These are phyloP conservation scores for Heliconius erato DNA, from an alignment of 2,888 invertebrate genomes.

Conservation along the genomic window DNA sequence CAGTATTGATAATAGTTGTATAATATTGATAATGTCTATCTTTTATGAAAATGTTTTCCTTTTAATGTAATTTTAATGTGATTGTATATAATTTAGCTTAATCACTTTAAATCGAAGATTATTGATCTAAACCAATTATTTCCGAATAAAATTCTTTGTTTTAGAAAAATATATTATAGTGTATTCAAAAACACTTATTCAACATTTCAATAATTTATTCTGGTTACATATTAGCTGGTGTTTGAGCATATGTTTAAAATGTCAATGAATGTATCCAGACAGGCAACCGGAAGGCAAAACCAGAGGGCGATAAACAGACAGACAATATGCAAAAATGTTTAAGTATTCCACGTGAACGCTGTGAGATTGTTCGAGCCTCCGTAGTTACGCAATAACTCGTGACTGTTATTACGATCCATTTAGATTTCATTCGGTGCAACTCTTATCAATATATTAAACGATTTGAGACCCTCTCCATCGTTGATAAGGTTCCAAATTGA, in stretches of 20 bases:
- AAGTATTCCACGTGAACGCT: constrained; percentile 68
- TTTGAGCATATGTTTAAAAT: constrained; percentile 31
- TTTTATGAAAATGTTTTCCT: not conserved
- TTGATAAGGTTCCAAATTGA: constrained; percentile 59
- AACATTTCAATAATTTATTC: not conserved
- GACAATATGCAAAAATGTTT: constrained; percentile 58
- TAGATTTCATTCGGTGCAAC: constrained; percentile 70
- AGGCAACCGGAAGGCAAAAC: constrained; percentile 55
- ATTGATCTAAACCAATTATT: not conserved
- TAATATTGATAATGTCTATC: not conserved
- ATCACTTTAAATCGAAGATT: not conserved
- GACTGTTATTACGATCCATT: constrained; percentile 76
- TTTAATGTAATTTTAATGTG: not conserved
- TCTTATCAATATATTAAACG: constrained; percentile 57
- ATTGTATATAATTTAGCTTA: not conserved
- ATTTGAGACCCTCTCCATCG: constrained; percentile 60
- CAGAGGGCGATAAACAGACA: constrained; percentile 51
- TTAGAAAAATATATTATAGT: not conserved
- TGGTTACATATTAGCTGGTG: not conserved
- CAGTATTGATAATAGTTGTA: not conserved
- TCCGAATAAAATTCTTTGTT: not conserved
- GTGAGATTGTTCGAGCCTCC: constrained; percentile 68
- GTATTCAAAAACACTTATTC: not conserved
- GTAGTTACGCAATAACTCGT: constrained; percentile 83
- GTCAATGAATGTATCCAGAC: constrained; percentile 50